A percentile compares a stretch with the other conserved stretches of the same genome.
Conservation (phyloP, 2,113 vertebrate genomes). For the Leptobrachium leishanense region DNA sequence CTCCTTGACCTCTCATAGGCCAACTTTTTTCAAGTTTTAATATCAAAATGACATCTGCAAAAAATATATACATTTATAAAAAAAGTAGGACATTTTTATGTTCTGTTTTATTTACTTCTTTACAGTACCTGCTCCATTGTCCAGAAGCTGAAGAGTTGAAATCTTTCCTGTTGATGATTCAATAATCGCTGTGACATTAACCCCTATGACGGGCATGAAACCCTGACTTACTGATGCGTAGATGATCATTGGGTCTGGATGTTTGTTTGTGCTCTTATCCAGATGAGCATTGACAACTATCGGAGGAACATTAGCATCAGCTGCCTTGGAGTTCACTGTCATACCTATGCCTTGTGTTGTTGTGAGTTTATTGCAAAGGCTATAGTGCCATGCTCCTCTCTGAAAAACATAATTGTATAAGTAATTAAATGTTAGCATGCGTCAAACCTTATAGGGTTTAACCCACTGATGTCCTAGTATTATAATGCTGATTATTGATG, state of each 20-base stretch:
- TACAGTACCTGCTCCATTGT: slow-evolving; percentile 66
- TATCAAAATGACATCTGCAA: no score
- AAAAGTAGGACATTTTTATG: no score
- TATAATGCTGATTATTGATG: no score
- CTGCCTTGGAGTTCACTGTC: slow-evolving; percentile 58
- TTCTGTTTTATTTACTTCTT: no score
- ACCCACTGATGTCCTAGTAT: no score
- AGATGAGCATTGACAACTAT: slow-evolving; percentile 54
- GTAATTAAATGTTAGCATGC: not conserved
- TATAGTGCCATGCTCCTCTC: slow-evolving; percentile 65
- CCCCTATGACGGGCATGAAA: slow-evolving; percentile 63
- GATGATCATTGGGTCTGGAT: slow-evolving; percentile 56
- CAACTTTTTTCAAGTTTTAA: no score
- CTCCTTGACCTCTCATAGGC: no score
- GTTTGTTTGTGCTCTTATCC: slow-evolving; percentile 47
- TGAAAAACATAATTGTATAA: slow-evolving; percentile 15
- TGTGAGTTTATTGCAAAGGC: slow-evolving; percentile 51
- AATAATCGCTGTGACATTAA: slow-evolving; percentile 62
- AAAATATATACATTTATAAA: no score
- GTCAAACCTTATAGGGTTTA: no score
- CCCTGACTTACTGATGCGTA: slow-evolving; percentile 68
- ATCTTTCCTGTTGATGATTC: slow-evolving; percentile 48
- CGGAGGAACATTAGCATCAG: slow-evolving; percentile 52
- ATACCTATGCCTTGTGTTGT: slow-evolving; percentile 55
- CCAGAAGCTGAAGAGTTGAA: slow-evolving; percentile 56